Conservation (phyloP, 2,888 invertebrate genomes). For the Pseudococcus jackbeardsleyi region DNA sequence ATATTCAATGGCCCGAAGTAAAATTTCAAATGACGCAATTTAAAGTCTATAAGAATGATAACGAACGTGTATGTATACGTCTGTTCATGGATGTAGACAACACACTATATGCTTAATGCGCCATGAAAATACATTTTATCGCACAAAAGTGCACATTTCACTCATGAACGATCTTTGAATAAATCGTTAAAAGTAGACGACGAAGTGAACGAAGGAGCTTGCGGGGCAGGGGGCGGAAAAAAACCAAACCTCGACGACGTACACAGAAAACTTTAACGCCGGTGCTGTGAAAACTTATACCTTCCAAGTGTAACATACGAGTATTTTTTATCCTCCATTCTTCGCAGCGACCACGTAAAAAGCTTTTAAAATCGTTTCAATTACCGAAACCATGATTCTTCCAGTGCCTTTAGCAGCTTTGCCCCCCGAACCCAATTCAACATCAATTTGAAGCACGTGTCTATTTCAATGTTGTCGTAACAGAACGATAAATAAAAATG, state of each 20-base stretch:
- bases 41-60: conserved; percentile 59
- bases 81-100: conserved; percentile 60
- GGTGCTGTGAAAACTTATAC: background rate
- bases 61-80: conserved; percentile 60
- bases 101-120: conserved; percentile 59
- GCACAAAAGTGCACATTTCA: conserved; percentile 63
- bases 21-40: conserved; percentile 58
- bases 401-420: background rate
- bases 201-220: background rate
- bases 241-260: conserved; percentile 8
- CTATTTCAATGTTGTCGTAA: no score
- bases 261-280: background rate
- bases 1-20: conserved; percentile 57
- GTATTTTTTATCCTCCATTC: background rate
- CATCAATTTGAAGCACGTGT: no score
- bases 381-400: background rate
- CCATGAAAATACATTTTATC: conserved; percentile 64
- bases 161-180: conserved; percentile 61
- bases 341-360: background rate
- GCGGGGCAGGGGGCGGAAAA: conserved; percentile 8
- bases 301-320: background rate
- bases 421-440: background rate
- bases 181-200: conserved; percentile 56
- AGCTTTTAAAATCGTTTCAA: conserved; percentile 57
- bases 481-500: no score